These are phyloP conservation scores for Hippocampus mohnikei DNA, from an alignment of 2,113 vertebrate genomes.

Conservation along the genomic window DNA sequence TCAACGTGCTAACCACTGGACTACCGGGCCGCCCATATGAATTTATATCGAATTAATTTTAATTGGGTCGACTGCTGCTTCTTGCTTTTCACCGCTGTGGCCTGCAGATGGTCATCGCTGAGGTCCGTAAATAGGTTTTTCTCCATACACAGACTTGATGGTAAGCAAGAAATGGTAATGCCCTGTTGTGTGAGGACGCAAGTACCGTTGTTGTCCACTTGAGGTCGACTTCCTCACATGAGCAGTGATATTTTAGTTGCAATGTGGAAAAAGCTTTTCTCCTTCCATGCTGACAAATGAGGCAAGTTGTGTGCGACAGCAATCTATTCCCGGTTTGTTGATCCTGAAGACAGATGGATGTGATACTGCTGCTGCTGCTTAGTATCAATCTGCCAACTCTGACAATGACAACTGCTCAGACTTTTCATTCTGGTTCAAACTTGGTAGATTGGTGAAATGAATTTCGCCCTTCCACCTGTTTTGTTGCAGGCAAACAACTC, in stretches of 20 bases:
- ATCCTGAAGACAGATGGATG: neutral
- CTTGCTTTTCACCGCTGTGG: too few relatives aligned
- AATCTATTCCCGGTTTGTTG: neutral
- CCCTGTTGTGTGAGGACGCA: neutral
- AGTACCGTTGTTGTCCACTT: neutral
- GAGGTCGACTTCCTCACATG: neutral
- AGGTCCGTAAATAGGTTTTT: too few relatives aligned
- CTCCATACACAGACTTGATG: too few relatives aligned
- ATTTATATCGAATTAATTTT: too few relatives aligned
- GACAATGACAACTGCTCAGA: neutral
- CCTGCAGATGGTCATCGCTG: too few relatives aligned
- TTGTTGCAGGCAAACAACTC: too few relatives aligned
- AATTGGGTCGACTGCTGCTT: too few relatives aligned
- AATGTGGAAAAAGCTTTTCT: neutral
- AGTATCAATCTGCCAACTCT: neutral
- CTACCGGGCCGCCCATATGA: too few relatives aligned
- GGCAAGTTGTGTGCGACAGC: neutral
- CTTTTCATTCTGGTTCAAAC: neutral
- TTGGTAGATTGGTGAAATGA: neutral
- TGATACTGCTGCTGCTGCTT: neutral
- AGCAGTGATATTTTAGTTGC: neutral
- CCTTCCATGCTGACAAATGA: neutral
- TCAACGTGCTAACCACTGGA: too few relatives aligned
- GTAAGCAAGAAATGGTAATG: too few relatives aligned
- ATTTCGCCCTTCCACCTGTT: too few relatives aligned